Conservation (phyloP, 1,140 invertebrate genomes). For the Orius laevigatus region DNA sequence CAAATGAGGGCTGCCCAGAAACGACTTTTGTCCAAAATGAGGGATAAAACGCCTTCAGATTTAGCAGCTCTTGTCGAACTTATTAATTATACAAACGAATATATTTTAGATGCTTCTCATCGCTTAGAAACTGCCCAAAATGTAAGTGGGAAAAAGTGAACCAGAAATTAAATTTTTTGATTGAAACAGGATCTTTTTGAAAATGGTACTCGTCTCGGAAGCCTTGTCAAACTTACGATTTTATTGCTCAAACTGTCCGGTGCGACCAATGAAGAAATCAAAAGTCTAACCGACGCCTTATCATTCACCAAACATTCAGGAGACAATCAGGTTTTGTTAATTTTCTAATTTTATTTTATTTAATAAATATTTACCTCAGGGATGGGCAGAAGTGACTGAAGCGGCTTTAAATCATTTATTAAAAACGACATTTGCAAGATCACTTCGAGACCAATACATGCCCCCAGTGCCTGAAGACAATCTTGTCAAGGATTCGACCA, state of each 20-base stretch:
- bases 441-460: slow-evolving; percentile 30
- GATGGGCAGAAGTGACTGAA: slow-evolving; percentile 43
- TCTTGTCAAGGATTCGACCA: slow-evolving; percentile 30
- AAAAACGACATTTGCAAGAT: slow-evolving; percentile 32
- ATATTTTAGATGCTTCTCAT: slow-evolving; percentile 34
- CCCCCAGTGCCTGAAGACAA: slow-evolving; percentile 22
- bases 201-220: slow-evolving; percentile 22
- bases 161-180: background rate
- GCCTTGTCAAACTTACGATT: slow-evolving; percentile 23
- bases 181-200: slow-evolving; percentile 16
- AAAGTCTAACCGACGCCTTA: slow-evolving; percentile 22
- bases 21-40: slow-evolving; percentile 52
- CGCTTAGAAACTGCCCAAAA: slow-evolving; percentile 29
- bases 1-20: slow-evolving; percentile 59
- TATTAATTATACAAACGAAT: slow-evolving; percentile 49
- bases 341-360: background rate
- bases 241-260: slow-evolving; percentile 23
- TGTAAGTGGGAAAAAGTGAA: slow-evolving; percentile 10
- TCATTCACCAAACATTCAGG: slow-evolving; percentile 22
- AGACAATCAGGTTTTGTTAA: slow-evolving; percentile 23
- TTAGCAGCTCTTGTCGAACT: slow-evolving; percentile 52
- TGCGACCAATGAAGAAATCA: slow-evolving; percentile 19
- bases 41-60: slow-evolving; percentile 55
- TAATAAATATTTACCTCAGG: slow-evolving; percentile 23
- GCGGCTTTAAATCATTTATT: slow-evolving; percentile 34